Evolutionary conservation across 2,113 vertebrate species (phyloP).

Genomic region (Epinephelus lanceolatus): DNA sequence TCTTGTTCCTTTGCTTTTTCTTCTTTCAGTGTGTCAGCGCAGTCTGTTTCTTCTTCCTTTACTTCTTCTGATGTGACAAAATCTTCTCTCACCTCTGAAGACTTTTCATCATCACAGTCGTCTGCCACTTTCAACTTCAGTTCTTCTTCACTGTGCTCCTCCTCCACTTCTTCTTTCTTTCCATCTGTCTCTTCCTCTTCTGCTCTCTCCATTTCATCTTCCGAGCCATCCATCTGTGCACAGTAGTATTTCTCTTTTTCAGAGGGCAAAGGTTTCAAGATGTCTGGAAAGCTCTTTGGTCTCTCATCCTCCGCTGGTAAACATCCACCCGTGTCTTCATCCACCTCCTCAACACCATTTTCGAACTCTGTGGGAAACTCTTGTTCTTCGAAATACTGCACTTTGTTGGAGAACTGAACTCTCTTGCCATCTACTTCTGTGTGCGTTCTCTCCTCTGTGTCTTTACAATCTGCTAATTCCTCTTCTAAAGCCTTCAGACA

Average conservation of each 20-base stretch:
- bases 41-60: neutral
- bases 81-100: neutral
- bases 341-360: constrained; percentile 11
- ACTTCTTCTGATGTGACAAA: neutral
- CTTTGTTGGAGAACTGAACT: constrained; percentile 52
- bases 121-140: neutral
- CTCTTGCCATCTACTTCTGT: constrained; percentile 35
- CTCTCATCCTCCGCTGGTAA: neutral
- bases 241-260: constrained; percentile 44
- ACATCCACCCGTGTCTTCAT: constrained; percentile 25
- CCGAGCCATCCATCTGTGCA: constrained; percentile 22
- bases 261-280: constrained; percentile 2
- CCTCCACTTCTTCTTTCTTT: neutral
- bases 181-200: neutral
- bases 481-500: neutral
- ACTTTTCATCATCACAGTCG: neutral
- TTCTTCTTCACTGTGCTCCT: neutral
- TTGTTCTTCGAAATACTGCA: constrained; percentile 39
- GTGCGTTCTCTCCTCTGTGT: neutral
- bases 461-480: constrained; percentile 9
- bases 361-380: constrained; percentile 21
- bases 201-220: constrained; percentile 30
- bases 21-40: neutral
- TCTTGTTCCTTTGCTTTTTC: neutral
- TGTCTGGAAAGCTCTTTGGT: neutral